phyloP scores from a whole-genome alignment of 2,888 invertebrate species.

The Stenichneumon culpator region DNA sequence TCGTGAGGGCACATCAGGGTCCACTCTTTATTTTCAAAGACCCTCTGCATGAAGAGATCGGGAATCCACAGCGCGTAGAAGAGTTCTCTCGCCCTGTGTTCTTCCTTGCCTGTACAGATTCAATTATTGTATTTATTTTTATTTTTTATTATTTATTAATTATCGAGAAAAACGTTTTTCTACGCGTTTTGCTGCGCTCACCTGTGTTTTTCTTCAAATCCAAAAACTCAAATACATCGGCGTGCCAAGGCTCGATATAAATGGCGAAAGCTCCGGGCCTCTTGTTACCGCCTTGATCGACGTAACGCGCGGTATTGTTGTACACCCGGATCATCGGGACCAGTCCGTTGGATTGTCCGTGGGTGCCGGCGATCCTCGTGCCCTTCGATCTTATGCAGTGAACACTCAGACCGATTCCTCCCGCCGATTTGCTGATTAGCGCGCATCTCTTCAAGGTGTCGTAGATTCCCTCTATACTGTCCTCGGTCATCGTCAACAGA shows the following conservation, averaged over 20 bases:
- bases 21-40: conserved; percentile 94
- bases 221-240: conserved; percentile 97
- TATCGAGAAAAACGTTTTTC: background rate
- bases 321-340: conserved; percentile 98
- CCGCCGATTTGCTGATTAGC: conserved; percentile 97
- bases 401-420: conserved; percentile 98
- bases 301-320: conserved; percentile 98
- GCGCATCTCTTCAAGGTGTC: conserved; percentile 97
- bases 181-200: conserved; percentile 42
- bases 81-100: conserved; percentile 96
- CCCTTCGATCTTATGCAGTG: conserved; percentile 98
- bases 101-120: conserved; percentile 91
- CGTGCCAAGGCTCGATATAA: conserved; percentile 99
- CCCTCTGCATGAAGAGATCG: conserved; percentile 98
- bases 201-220: conserved; percentile 97
- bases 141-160: conserved; percentile 1
- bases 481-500: conserved; percentile 96
- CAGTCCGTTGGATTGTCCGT: conserved; percentile 97
- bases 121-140: background rate
- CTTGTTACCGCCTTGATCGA: conserved; percentile 99
- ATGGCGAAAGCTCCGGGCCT: conserved; percentile 99
- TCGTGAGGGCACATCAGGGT: conserved; percentile 98
- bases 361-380: conserved; percentile 96
- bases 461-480: conserved; percentile 98
- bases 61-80: conserved; percentile 99